Evolutionary conservation across 2,888 invertebrate genomes (phyloP).

Genomic region (Sturmia bella): DNA sequence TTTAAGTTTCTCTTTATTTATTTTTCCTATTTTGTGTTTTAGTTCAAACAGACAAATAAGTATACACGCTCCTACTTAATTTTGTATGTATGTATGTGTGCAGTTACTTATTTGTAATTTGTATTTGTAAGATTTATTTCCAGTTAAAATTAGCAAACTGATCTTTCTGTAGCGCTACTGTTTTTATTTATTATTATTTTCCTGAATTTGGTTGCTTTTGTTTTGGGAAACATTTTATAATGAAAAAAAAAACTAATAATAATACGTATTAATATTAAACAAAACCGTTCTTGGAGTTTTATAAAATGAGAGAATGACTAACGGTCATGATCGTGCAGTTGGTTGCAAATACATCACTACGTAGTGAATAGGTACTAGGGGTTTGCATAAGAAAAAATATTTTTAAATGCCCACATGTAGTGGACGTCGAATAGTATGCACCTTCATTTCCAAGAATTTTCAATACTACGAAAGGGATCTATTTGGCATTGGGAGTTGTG

Average conservation of each 20-base stretch:
- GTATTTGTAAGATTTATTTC: constrained; percentile 61
- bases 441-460: too few relatives aligned
- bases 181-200: constrained; percentile 28
- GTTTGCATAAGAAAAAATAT: too few relatives aligned
- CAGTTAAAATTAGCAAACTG: constrained; percentile 63
- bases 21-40: constrained; percentile 29
- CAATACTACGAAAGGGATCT: too few relatives aligned
- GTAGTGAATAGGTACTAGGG: too few relatives aligned
- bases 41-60: constrained; percentile 18
- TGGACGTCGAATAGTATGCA: too few relatives aligned
- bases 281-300: background rate
- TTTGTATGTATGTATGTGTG: constrained; percentile 15
- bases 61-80: constrained; percentile 48
- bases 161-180: constrained; percentile 46
- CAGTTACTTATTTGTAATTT: constrained; percentile 53
- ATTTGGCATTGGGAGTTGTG: too few relatives aligned
- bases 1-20: constrained; percentile 33
- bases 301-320: constrained; percentile 22
- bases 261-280: constrained; percentile 7
- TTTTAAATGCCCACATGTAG: too few relatives aligned
- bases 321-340: constrained; percentile 32
- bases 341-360: background rate
- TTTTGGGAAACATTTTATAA: constrained; percentile 22
- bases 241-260: background rate
- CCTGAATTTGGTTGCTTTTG: background rate